Percentiles rank a stretch among this genome's conserved stretches.
Evolutionary conservation across 2,113 vertebrate species (phyloP).

Genomic region (Halichoeres trimaculatus): DNA sequence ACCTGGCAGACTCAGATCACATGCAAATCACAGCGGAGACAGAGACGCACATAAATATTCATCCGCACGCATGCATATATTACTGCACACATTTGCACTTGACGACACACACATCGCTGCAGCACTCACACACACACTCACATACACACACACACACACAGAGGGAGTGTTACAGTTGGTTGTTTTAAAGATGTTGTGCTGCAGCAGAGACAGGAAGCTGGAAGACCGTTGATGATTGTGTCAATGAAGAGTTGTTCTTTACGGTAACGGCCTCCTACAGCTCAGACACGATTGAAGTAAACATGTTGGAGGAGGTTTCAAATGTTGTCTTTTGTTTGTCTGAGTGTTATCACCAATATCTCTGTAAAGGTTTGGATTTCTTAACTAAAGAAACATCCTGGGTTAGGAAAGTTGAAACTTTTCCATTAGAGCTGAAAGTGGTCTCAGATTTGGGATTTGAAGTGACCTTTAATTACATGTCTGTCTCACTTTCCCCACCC

Average conservation of each 20-base stretch:
- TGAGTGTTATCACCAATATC: too few species aligned
- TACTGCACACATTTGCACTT: conserved; percentile 42
- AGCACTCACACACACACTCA: conserved; percentile 3
- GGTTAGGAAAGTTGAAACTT: too few species aligned
- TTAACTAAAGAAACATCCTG: not conserved
- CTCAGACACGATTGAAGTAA: too few species aligned
- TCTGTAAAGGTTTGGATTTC: too few species aligned
- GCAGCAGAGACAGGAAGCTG: conserved; percentile 4
- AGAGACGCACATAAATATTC: conserved; percentile 75
- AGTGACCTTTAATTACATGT: not conserved
- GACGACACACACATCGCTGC: not conserved
- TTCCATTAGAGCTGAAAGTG: too few species aligned
- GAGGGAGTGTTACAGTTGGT: too few species aligned
- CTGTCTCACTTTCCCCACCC: conserved; percentile 45
- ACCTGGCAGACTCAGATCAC: conserved; percentile 68
- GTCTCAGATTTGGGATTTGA: too few species aligned
- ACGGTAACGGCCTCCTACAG: too few species aligned
- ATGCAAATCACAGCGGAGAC: conserved; percentile 74
- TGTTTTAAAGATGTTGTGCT: conserved; percentile 6
- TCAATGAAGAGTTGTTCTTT: not conserved
- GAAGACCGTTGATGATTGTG: not conserved
- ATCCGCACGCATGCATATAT: conserved; percentile 65
- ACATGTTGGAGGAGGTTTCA: too few species aligned
- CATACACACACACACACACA: not conserved
- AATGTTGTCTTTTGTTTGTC: too few species aligned